phyloP scores from a whole-genome alignment of 2,797 vertebrate species.

The Podarcis siculus region DNA sequence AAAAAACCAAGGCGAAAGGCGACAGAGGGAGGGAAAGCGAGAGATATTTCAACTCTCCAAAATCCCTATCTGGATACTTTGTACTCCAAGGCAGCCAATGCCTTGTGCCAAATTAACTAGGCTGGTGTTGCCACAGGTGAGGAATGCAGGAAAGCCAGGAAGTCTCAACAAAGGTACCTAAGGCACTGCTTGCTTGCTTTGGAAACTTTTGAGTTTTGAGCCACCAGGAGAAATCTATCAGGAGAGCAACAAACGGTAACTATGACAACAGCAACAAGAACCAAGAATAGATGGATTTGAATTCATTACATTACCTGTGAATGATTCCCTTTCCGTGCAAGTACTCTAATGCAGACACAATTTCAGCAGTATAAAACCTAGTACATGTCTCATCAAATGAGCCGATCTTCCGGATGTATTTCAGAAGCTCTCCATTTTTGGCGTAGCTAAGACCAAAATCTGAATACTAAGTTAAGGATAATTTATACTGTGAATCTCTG shows the following conservation, averaged over 20 bases:
- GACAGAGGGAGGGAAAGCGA: too few relatives aligned
- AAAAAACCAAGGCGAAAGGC: too few relatives aligned
- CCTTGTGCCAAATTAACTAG: too few relatives aligned
- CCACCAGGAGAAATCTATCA: not conserved
- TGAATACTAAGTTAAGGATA: constrained; percentile 86
- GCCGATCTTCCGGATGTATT: constrained; percentile 99
- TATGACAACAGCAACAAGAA: not conserved
- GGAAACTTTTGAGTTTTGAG: not conserved
- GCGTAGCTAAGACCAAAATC: constrained; percentile 99
- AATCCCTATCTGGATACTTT: not conserved
- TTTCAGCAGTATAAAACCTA: constrained; percentile 97
- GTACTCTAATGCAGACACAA: constrained; percentile 95
- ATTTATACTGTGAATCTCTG: constrained; percentile 17
- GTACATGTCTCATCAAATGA: constrained; percentile 99
- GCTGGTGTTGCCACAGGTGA: not conserved
- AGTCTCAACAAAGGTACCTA: not conserved
- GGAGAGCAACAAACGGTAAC: not conserved
- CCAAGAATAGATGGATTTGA: not conserved
- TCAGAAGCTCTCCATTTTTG: constrained; percentile 98
- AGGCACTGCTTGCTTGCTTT: too few relatives aligned
- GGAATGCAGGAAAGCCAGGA: not conserved
- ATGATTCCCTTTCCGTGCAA: constrained; percentile 97
- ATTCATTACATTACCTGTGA: constrained; percentile 86
- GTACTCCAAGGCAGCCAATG: not conserved
- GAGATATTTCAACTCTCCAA: too few relatives aligned